Evolutionary conservation across 2,888 invertebrate genomes (phyloP).

Genomic region (Spodoptera exigua): DNA sequence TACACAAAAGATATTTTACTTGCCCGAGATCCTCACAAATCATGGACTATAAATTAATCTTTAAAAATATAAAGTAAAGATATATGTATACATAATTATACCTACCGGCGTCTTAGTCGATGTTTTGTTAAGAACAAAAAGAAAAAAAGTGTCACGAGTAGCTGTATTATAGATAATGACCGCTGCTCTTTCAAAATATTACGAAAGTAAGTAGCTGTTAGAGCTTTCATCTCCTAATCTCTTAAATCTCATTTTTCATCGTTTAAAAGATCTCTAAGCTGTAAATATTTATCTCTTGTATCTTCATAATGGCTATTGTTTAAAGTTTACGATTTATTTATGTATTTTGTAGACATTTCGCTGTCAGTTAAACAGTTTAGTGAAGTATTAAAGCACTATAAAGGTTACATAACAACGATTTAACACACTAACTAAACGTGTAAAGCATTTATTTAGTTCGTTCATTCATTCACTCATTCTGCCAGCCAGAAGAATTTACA

Average conservation of each 20-base stretch:
- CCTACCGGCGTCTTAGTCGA: no score
- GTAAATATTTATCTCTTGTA: constrained; percentile 52
- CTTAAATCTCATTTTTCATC: constrained; percentile 56
- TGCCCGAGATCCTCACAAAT: no score
- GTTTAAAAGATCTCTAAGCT: constrained; percentile 51
- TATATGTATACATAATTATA: no score
- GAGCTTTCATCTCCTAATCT: constrained; percentile 46
- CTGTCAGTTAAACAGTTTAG: constrained; percentile 19
- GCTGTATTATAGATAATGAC: constrained; percentile 56
- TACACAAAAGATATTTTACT: no score
- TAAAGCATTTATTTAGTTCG: no score
- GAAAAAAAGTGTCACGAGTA: constrained; percentile 48
- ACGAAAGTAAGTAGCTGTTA: constrained; percentile 50
- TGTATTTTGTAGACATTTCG: constrained; percentile 23
- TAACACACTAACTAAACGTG: no score
- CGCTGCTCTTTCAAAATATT: constrained; percentile 57
- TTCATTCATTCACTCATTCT: no score
- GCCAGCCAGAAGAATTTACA: no score
- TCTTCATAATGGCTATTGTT: constrained; percentile 39
- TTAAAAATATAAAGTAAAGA: no score
- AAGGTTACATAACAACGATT: not conserved
- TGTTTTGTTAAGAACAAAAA: constrained; percentile 46
- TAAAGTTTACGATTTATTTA: constrained; percentile 25
- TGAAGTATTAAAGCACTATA: constrained; percentile 12
- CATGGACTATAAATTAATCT: no score